Base-by-base conservation (phyloP, 2,113 vertebrate genomes). In the Gymnogyps californianus region DNA sequence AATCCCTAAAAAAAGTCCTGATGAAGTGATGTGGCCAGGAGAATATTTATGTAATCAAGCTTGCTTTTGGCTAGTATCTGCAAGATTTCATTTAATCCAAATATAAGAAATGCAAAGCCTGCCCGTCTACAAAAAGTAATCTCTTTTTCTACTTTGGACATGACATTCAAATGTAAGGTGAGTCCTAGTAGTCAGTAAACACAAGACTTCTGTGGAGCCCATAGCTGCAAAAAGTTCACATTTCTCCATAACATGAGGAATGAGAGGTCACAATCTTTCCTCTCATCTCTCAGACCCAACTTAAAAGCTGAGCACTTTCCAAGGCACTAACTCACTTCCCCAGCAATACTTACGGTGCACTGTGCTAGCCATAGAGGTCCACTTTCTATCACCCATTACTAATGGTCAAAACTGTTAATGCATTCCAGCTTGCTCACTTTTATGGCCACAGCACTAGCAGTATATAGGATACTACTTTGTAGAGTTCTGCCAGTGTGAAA, bases 1-100 rank as follows among this genome's bases (percentile, higher is more conserved):
- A 91, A 81, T 94, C 89, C 26, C 46, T 80, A 13, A 74, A 93
- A 94, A 85, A 89, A 77, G 8, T 26, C 18, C 51, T 76, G n/a
- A 71, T 79, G 46, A 82, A 94, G 38, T 75, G 55, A 85, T 93
- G n/a, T 61, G 75, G 18, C 57, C 84, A 79, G 74, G 16, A 79
- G 52, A 89, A 71, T 83, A 87, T 93, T 89, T 87, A 89, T 95
- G 34, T 59, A 95, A 89, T 82, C 51, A 82, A 80, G 36, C 40
- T 87, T 92, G 22, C 29, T 85, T 89, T 75, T 79, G 59, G 61
- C 70, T 75, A 93, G 28, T 85, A 59, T 87, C 54, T 59, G 36
- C 66, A 90, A 93, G 47, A 89, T 76, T 71, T 79, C 49, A 47
- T 89, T 94, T 85, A 79, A 79, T 80, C 34, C 36, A 80, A 77